Evolutionary conservation across 2,888 invertebrate genomes (phyloP), one percentile per base, ranked within the genome.

Genomic region (Ypsolopha sequella): DNA sequence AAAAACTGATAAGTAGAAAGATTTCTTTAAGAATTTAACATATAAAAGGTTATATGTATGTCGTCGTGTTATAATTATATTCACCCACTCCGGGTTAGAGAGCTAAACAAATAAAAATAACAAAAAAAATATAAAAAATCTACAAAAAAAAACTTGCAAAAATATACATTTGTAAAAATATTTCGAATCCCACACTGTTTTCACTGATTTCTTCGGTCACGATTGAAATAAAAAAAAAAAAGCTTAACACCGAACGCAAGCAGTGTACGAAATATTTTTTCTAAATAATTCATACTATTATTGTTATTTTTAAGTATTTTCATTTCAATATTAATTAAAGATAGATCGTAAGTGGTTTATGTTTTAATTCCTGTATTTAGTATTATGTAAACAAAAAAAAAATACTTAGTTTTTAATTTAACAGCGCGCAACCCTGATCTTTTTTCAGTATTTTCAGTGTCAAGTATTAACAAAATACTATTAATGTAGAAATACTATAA

Each of bases 11-110:
- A 57, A 53, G 71, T 77, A 76, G 74, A 58, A 65, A 64, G 62
- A 58, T 61, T 54, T 58, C 55, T 56, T 57, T 64, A 67, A 47
- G 38, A 36, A 38, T 43, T 47, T 71, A 70, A 65, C 64, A 70
- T 50, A 14, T 69, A 62, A 67, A 67, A 65, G 66, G 57, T 56
- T 58, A 66, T 63, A 24, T 72, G 62, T 74, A 70, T 72, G 82
- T 85, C 82, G 85, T 84, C 82, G 82, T 84, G 81, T 79, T 62
- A 58, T 56, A 57, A 52, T 62, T 70, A 76, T 69, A 36, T 13
- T 70, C 66, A 62, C 75, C 77, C 77, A 58, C 69, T 77, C 80
- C 79, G 82, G 81, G 80, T 62, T 74, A 75, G 82, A 74, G 76
- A 71, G 60, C 68, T 68, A 71, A 72, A 71, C 67, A 58, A 58